A percentile compares a stretch with the other conserved stretches of the same genome.
phyloP scores from a whole-genome alignment of 2,797 vertebrate species.

The Enteromius anoplus region DNA sequence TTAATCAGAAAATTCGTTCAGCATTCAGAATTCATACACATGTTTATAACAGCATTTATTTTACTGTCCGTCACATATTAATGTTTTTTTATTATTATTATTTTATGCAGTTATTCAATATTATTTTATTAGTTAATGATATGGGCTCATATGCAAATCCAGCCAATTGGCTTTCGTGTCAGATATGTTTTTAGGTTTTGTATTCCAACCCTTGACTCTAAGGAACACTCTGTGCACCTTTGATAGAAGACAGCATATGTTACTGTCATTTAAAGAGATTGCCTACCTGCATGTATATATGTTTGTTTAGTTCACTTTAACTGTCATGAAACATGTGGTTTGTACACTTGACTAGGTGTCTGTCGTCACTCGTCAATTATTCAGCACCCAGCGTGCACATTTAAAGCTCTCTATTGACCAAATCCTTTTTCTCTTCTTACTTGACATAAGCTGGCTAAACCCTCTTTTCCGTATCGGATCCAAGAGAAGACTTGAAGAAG shows the following conservation, averaged over 20 bases:
- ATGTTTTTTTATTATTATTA: neutral
- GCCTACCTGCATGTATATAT: neutral
- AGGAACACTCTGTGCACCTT: neutral
- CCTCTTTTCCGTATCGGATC: constrained; percentile 89
- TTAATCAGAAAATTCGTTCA: no score
- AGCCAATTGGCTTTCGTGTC: neutral
- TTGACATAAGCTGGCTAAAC: constrained; percentile 87
- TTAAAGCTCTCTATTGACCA: neutral
- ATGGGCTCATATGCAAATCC: neutral
- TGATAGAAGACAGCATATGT: neutral
- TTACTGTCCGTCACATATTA: neutral
- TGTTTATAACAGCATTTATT: neutral
- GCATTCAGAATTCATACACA: neutral
- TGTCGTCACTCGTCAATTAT: constrained; percentile 15
- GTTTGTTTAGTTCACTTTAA: constrained; percentile 1
- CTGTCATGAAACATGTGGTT: neutral
- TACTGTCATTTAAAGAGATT: constrained; percentile 14
- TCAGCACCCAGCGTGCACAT: neutral
- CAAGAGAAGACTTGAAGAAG: constrained; percentile 87
- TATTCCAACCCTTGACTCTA: neutral
- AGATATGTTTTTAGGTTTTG: neutral
- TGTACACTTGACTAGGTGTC: neutral
- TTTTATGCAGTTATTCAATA: neutral
- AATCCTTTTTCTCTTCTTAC: constrained; percentile 13
- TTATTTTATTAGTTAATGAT: neutral